Percentiles rank a stretch among this genome's conserved stretches.
phyloP scores from a whole-genome alignment of 2,797 vertebrate species.

The Megalops cyprinoides region DNA sequence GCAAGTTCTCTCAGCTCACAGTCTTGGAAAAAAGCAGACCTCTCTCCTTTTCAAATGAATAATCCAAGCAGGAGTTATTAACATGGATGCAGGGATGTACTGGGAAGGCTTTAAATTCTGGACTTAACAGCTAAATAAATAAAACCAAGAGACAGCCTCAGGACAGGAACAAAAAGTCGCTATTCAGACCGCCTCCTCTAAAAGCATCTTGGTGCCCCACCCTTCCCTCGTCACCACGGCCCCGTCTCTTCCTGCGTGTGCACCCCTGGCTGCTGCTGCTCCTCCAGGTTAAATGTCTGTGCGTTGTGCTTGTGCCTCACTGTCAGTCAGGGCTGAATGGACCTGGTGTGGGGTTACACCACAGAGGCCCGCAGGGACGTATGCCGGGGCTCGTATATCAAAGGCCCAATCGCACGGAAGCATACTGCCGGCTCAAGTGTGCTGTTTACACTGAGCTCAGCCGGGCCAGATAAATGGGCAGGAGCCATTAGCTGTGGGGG shows the following conservation, averaged over 20 bases:
- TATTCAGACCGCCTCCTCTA: slow-evolving; percentile 8
- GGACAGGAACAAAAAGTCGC: slow-evolving; percentile 21
- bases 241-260: neutral
- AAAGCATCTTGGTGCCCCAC: neutral
- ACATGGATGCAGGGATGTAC: neutral
- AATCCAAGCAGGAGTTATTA: neutral
- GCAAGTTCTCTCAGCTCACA: neutral
- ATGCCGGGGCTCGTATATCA: slow-evolving; percentile 32
- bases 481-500: slow-evolving; percentile 36
- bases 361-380: neutral
- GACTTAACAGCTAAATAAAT: neutral
- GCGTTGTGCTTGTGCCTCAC: slow-evolving; percentile 22
- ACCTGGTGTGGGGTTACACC: slow-evolving; percentile 30
- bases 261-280: neutral
- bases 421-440: slow-evolving; percentile 23
- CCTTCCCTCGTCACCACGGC: neutral
- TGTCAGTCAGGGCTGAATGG: slow-evolving; percentile 31
- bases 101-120: neutral
- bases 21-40: neutral
- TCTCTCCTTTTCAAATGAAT: neutral
- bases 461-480: slow-evolving; percentile 34
- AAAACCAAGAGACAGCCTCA: neutral
- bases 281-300: slow-evolving; percentile 23
- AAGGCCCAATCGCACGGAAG: slow-evolving; percentile 24
- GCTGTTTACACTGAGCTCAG: slow-evolving; percentile 38